Base-by-base conservation (phyloP, 2,113 vertebrate genomes). In the Hiodon alosoides region DNA sequence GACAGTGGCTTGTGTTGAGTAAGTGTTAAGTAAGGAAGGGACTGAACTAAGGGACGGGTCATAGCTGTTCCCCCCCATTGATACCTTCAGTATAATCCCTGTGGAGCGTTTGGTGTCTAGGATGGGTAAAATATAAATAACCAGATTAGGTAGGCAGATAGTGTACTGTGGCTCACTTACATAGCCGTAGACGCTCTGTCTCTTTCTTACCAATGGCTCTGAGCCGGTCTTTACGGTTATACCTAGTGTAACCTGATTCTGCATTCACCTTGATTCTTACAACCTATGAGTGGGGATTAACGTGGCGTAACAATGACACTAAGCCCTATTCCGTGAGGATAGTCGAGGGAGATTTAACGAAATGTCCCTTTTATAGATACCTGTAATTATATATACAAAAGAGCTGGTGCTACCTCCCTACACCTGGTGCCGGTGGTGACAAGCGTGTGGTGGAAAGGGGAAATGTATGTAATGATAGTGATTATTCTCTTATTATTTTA, bases 401-500 rank as follows among this genome's bases (percentile, higher is more conserved):
- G 16, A 73, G 60, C 10, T 5, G n/a, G 52, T 65, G 46, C 14
- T 60, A 11, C 13, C 55, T 59, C 57, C 4, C 2, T 46, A 31
- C 55, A 83, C 80, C 81, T 86, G 80, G 67, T 78, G 80, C 79
- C 78, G 78, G 84, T 80, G 79, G 69, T 80, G 78, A 82, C 83
- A 31, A 31, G 31, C 64, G 83, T 65, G 79, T 77, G 67, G 80
- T 84, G 79, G 79, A 80, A 79, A 77, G 76, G 76, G 72, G 77
- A 82, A 88, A 83, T 82, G 76, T 80, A 72, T 79, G 81, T 64
- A 16, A 11, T 64, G 16, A 79, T 80, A 79, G 76, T 82, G 82
- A 87, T 85, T 82, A 82, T 82, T 83, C 78, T 78, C 80, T 86
- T 79, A 79, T 87, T 86, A 31, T 2, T 79, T 78, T 67, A 81